Conservation (phyloP, 1,140 invertebrate species). For the Camponotus pennsylvanicus region DNA sequence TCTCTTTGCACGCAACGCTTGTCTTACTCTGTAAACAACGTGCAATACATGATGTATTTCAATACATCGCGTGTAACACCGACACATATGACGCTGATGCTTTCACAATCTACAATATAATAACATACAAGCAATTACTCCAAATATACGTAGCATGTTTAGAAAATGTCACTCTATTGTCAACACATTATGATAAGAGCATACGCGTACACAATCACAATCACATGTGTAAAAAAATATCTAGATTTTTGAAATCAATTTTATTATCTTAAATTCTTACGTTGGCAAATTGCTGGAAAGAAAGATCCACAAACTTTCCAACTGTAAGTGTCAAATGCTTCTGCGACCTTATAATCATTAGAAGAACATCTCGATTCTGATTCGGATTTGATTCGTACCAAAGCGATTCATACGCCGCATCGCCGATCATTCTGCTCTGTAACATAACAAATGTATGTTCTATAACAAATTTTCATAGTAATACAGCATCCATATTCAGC, state of each 20-base stretch:
- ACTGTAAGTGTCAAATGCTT: conserved; percentile 52
- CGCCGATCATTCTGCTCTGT: conserved; percentile 43
- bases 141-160: neutral
- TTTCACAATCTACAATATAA: conserved; percentile 61
- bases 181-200: conserved; percentile 8
- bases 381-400: conserved; percentile 52
- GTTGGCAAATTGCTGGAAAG: conserved; percentile 44
- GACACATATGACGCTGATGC: conserved; percentile 63
- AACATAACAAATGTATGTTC: neutral
- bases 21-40: neutral
- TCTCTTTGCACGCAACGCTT: conserved; percentile 8
- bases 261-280: conserved; percentile 44
- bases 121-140: conserved; percentile 27
- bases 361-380: conserved; percentile 33
- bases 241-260: neutral
- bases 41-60: conserved; percentile 11
- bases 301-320: conserved; percentile 55
- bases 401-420: conserved; percentile 29
- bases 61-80: conserved; percentile 60
- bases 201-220: no score
- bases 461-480: neutral
- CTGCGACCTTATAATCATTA: conserved; percentile 53
- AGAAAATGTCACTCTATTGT: neutral
- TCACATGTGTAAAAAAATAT: neutral
- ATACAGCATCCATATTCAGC: no score